Conservation (phyloP, 1,140 invertebrate genomes). For the Pogonus chalceus region DNA sequence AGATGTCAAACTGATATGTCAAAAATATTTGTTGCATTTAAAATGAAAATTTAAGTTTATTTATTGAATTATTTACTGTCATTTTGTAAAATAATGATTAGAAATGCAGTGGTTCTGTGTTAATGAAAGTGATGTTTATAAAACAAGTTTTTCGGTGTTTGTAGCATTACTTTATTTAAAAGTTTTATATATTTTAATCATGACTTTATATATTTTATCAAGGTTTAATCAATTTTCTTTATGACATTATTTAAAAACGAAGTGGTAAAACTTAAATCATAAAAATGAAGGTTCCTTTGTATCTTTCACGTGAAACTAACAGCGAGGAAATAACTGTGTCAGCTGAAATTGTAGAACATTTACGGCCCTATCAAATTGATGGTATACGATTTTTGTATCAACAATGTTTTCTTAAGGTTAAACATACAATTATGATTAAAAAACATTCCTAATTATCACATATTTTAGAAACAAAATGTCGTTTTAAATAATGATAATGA, state of each 20-base stretch:
- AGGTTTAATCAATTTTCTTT: slow-evolving; percentile 2
- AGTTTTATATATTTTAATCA: slow-evolving; percentile 5
- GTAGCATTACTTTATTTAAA: slow-evolving; percentile 5
- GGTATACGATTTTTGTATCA: background rate
- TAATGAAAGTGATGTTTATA: slow-evolving; percentile 1
- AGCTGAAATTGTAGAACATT: background rate
- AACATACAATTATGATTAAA: background rate
- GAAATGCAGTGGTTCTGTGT: slow-evolving; percentile 2
- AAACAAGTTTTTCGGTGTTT: slow-evolving; percentile 4
- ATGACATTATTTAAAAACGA: background rate
- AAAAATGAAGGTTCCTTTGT: background rate
- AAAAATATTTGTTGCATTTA: too few relatives aligned
- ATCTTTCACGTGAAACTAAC: background rate
- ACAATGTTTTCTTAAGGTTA: slow-evolving; percentile 1
- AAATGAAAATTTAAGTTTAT: too few relatives aligned
- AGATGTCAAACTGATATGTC: too few relatives aligned
- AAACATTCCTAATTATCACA: background rate
- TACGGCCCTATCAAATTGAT: background rate
- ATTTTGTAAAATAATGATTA: background rate
- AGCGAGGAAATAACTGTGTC: background rate
- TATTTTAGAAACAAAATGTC: background rate
- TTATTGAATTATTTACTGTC: too few relatives aligned
- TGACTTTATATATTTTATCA: slow-evolving; percentile 8
- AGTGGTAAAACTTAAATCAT: background rate
- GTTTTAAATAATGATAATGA: background rate